phyloP scores from a whole-genome alignment of 2,888 invertebrate species.

The Stramonita haemastoma region DNA sequence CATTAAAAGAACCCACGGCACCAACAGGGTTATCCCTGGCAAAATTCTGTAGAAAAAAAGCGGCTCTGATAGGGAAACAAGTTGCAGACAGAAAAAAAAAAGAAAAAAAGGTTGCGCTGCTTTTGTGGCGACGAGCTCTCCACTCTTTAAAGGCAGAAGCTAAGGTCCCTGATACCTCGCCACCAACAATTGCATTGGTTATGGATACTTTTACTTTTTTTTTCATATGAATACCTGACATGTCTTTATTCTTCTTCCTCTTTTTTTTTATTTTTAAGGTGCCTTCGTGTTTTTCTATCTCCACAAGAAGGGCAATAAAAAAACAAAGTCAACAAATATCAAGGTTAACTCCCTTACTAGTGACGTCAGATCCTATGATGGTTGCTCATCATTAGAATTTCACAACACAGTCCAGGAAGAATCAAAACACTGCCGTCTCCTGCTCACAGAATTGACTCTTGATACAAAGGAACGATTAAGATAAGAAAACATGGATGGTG shows the following conservation, averaged over 20 bases:
- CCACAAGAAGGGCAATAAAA: not conserved
- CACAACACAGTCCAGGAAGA: not conserved
- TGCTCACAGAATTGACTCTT: not conserved
- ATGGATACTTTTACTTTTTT: not conserved
- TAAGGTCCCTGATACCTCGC: too few relatives aligned
- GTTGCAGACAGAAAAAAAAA: too few relatives aligned
- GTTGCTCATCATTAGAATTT: constrained; percentile 49
- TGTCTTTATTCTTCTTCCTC: not conserved
- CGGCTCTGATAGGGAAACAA: too few relatives aligned
- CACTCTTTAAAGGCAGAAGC: too few relatives aligned
- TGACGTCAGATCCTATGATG: constrained; percentile 53
- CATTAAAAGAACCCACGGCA: too few relatives aligned
- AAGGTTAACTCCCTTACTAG: constrained; percentile 29
- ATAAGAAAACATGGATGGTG: constrained; percentile 22
- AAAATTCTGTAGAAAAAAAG: too few relatives aligned
- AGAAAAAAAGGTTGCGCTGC: too few relatives aligned
- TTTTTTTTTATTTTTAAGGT: too few relatives aligned
- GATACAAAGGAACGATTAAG: not conserved
- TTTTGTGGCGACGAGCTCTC: too few relatives aligned
- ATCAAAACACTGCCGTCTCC: not conserved
- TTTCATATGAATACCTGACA: not conserved
- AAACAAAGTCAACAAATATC: not conserved
- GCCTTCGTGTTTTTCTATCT: not conserved
- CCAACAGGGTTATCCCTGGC: too few relatives aligned
- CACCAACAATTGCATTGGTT: not conserved